Percentiles rank a stretch among this genome's conserved stretches.
Conservation (phyloP, 2,113 vertebrate genomes). For the Motacilla tschutschensis region DNA sequence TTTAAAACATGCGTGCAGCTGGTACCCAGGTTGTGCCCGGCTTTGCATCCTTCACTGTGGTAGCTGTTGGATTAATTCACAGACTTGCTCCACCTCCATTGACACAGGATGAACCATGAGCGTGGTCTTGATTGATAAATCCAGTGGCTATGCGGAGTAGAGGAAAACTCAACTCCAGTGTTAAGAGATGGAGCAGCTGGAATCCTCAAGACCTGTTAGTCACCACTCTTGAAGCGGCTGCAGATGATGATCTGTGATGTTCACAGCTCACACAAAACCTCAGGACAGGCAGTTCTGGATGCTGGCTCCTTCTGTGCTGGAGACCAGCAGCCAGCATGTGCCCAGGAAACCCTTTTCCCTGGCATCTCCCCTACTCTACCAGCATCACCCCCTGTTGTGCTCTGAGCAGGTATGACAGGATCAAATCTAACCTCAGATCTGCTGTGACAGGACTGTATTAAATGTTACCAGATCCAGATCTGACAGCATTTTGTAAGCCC, state of each 20-base stretch:
- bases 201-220: not conserved
- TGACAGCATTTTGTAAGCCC: not conserved
- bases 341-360: not conserved
- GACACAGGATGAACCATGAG: not conserved
- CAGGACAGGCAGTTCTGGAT: not conserved
- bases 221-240: rapidly evolving
- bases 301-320: not conserved
- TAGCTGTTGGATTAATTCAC: not conserved
- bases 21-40: not conserved
- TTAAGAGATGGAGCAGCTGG: not conserved
- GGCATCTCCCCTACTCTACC: not conserved
- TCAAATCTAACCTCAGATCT: not conserved
- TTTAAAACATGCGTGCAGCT: not conserved
- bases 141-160: not conserved
- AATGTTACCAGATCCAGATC: not conserved
- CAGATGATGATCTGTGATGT: not conserved
- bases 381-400: not conserved
- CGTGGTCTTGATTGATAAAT: rapidly evolving
- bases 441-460: not conserved
- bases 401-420: not conserved
- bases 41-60: not conserved
- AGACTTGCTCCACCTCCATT: not conserved
- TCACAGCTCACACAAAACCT: not conserved
- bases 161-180: not conserved
- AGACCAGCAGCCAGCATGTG: rapidly evolving